phyloP scores from a whole-genome alignment of 2,888 invertebrate genomes.

The Panzeria rudis region DNA sequence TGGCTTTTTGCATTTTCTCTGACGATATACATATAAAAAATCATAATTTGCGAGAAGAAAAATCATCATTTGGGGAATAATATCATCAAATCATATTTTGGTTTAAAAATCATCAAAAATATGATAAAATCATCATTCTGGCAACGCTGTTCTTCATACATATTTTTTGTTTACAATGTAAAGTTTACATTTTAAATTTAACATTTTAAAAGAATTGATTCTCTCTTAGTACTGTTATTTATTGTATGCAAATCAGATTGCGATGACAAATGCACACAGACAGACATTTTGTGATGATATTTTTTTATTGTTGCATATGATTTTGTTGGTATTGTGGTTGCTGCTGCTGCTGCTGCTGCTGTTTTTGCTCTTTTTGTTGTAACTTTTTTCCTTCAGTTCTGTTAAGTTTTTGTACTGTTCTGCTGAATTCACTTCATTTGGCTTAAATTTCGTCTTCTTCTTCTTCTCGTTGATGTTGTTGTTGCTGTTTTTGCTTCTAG shows the following conservation, averaged over 20 bases:
- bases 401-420: constrained; percentile 49
- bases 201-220: constrained; percentile 18
- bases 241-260: constrained; percentile 26
- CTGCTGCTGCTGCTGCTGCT: constrained; percentile 5
- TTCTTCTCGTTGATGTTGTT: constrained; percentile 10
- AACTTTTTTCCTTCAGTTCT: constrained; percentile 24
- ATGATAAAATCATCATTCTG: too few species aligned
- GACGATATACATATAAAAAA: too few species aligned
- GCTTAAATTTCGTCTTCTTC: constrained; percentile 24
- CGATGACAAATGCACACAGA: constrained; percentile 37
- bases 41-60: too few species aligned
- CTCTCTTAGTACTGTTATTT: constrained; percentile 13
- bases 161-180: constrained; percentile 2
- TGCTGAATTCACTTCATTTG: constrained; percentile 53
- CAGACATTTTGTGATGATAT: constrained; percentile 25
- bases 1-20: too few species aligned
- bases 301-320: constrained; percentile 40
- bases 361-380: constrained; percentile 33
- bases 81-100: too few species aligned
- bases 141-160: too few species aligned
- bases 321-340: constrained; percentile 23
- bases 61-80: too few species aligned
- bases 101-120: too few species aligned
- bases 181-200: not conserved
- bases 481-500: constrained; percentile 38